Base-by-base conservation (phyloP, 2,797 vertebrate species). In the Natrix natrix region DNA sequence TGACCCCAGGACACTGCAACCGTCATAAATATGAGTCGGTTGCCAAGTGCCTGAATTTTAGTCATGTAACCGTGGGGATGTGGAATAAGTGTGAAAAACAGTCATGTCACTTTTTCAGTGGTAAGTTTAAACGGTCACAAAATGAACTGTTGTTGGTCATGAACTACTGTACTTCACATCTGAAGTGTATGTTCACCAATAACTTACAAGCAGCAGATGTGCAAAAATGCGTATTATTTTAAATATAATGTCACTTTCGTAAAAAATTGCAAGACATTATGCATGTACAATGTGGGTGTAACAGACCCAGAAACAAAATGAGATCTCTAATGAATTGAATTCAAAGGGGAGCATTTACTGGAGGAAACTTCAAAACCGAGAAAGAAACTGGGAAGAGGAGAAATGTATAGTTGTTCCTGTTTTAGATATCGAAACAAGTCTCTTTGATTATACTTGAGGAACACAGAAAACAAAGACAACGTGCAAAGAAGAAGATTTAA, bases 311-410 rank as follows among this genome's bases (percentile, higher is more conserved):
- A 0, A 37, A 55, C 20, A 17, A 11, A 55, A 8, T 1, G 28
- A 7, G n/a, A 92, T 56, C 88, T 10, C 93, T 86, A 91, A 92
- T 91, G 6, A n/a, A 26, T 87, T 66, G 16, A 87, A 26, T 87
- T 66, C 12, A 13, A 7, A 61, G 16, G 13, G 13, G 1, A 59
- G 60, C 13, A 22, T 43, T 78, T 43, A 83, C 56, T 13, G n/a
- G 24, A 43, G 57, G 20, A 14, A 89, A 61, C 4, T 54, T 52
- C 52, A 56, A 24, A 32, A 28, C 37, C 8, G 3, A 13, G 22
- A 16, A 60, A 63, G 3, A 90, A 16, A 78, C 28, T 54, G 20
- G 20, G 20, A 48, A 17, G 74, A 48, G 8, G 20, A 83, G 8
- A 48, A 83, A 83, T 20, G 8, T 7, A 90, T n/a, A 61, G 20